Evolutionary conservation across 2,797 vertebrate species (phyloP).

Genomic region (Amniataba percoides): DNA sequence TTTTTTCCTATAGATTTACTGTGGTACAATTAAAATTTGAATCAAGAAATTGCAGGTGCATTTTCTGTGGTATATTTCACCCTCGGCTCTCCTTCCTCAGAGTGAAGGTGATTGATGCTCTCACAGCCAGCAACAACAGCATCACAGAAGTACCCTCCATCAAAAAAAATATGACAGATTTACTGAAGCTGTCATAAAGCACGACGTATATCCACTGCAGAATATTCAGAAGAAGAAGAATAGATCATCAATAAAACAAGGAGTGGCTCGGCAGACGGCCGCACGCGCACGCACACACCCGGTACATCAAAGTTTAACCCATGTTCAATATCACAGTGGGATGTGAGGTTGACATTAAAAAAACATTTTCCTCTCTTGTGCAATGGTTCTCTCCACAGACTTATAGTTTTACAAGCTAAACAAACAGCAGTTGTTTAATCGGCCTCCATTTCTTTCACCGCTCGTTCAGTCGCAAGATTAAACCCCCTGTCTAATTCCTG

Average conservation of each 20-base stretch:
- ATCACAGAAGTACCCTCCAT: slow-evolving; percentile 26
- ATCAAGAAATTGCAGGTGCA: slow-evolving; percentile 17
- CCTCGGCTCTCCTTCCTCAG: background rate
- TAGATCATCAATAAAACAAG: slow-evolving; percentile 56
- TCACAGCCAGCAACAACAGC: slow-evolving; percentile 44
- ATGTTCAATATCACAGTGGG: slow-evolving; percentile 66
- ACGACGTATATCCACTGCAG: slow-evolving; percentile 62
- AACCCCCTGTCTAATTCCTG: slow-evolving; percentile 22
- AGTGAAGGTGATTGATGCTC: slow-evolving; percentile 12
- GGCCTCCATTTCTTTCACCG: background rate
- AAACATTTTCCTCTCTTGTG: slow-evolving; percentile 50
- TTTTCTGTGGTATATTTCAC: slow-evolving; percentile 9
- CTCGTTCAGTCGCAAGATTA: slow-evolving; percentile 17
- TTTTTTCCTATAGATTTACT: slow-evolving; percentile 3
- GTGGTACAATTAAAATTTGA: slow-evolving; percentile 2
- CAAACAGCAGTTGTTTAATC: slow-evolving; percentile 34
- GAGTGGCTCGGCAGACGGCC: slow-evolving; percentile 16
- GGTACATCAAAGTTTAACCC: slow-evolving; percentile 61
- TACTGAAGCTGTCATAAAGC: slow-evolving; percentile 41
- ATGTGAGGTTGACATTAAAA: slow-evolving; percentile 53
- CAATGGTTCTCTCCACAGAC: slow-evolving; percentile 40
- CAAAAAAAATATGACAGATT: slow-evolving; percentile 49
- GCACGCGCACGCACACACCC: slow-evolving; percentile 35
- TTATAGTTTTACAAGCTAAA: slow-evolving; percentile 23
- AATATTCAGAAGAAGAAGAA: slow-evolving; percentile 58